Evolutionary conservation across 1,140 invertebrate genomes (phyloP).

Genomic region (Hestina assimilis): DNA sequence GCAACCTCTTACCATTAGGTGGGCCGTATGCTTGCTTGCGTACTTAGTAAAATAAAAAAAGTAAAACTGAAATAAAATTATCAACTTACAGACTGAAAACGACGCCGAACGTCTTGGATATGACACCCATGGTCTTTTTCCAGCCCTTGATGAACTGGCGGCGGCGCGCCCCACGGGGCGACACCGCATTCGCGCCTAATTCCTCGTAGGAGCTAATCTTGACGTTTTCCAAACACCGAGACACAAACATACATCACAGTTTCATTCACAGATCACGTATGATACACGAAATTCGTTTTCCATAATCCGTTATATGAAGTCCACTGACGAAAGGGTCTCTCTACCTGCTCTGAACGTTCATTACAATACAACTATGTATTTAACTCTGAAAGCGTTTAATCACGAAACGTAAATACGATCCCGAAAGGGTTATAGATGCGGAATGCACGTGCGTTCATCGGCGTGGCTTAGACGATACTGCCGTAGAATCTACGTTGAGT

Average conservation of each 20-base stretch:
- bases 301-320: conserved; percentile 15
- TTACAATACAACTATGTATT: conserved; percentile 53
- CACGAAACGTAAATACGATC: conserved; percentile 28
- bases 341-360: conserved; percentile 34
- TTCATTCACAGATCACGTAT: conserved; percentile 44
- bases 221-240: conserved; percentile 35
- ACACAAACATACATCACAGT: conserved; percentile 49
- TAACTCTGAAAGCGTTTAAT: conserved; percentile 41
- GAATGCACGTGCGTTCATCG: conserved; percentile 41
- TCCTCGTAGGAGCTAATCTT: conserved; percentile 72
- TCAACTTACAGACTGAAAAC: conserved; percentile 86
- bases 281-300: conserved; percentile 7
- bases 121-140: conserved; percentile 82
- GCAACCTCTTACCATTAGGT: too few relatives aligned
- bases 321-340: not conserved
- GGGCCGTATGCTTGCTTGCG: too few relatives aligned
- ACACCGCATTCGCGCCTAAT: conserved; percentile 54
- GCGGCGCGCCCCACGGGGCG: conserved; percentile 64
- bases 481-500: conserved; percentile 38
- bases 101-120: conserved; percentile 85
- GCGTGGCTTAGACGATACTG: conserved; percentile 49
- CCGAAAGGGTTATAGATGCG: conserved; percentile 28
- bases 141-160: conserved; percentile 73
- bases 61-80: not conserved
- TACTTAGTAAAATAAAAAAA: too few relatives aligned